A percentile compares a stretch with the other conserved stretches of the same genome.
Conservation (phyloP, 2,113 vertebrate species). For the Ageneiosus marmoratus region DNA sequence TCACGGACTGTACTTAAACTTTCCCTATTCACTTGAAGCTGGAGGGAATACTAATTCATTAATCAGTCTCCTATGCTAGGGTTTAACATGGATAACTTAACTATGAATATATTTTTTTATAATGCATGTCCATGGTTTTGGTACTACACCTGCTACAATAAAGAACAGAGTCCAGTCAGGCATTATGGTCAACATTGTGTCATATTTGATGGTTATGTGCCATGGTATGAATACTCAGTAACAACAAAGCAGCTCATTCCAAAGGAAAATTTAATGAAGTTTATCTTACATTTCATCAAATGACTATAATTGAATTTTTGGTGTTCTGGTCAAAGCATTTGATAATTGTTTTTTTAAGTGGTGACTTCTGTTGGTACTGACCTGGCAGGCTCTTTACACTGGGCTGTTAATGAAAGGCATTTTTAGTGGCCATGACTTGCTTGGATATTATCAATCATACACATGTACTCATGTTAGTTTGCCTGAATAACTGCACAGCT, state of each 20-base stretch:
- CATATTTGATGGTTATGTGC: not conserved
- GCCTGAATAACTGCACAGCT: not conserved
- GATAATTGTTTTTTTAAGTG: not conserved
- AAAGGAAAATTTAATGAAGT: constrained; percentile 3
- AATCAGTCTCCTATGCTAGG: not conserved
- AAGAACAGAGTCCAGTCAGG: not conserved
- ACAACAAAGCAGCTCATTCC: not conserved
- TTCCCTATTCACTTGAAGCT: not conserved
- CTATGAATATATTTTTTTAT: not conserved
- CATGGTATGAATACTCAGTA: not conserved
- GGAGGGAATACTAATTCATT: not conserved
- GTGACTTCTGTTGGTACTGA: not conserved
- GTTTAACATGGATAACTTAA: not conserved
- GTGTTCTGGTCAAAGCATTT: not conserved
- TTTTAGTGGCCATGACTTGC: not conserved
- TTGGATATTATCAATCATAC: not conserved
- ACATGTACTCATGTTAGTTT: not conserved
- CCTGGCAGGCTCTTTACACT: constrained; percentile 5
- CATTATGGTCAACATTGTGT: not conserved
- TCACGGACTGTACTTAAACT: not conserved
- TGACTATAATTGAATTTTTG: not conserved
- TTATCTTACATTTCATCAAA: not conserved
- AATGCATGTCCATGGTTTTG: not conserved
- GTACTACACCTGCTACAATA: not conserved
- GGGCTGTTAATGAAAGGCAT: constrained; percentile 6